phyloP scores from a whole-genome alignment of 2,113 vertebrate species.

The Brachypodius melanocephalos region DNA sequence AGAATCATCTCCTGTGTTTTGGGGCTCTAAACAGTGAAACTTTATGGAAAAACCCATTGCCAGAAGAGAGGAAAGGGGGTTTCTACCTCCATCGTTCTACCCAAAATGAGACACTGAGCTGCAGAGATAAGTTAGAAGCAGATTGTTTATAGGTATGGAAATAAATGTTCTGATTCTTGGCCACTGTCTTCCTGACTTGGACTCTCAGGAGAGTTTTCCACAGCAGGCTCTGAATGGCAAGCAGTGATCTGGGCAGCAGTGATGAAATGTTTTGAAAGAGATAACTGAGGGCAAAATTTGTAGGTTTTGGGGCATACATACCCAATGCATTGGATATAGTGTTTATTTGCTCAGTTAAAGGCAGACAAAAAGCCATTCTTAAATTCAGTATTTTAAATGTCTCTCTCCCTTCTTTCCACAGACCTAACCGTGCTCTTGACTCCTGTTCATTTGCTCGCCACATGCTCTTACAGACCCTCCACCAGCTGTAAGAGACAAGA shows the following conservation, averaged over 20 bases:
- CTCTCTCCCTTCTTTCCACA: constrained; percentile 52
- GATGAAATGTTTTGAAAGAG: not conserved
- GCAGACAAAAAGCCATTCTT: not conserved
- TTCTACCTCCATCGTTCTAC: not conserved
- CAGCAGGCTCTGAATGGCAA: not conserved
- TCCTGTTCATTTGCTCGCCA: constrained; percentile 82
- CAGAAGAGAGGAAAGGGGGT: not conserved
- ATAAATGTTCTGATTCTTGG: not conserved
- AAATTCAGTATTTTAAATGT: not conserved
- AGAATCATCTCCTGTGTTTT: not conserved
- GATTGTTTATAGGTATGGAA: not conserved
- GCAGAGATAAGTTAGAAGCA: not conserved
- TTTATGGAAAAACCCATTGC: not conserved
- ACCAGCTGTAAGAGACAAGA: constrained; percentile 66
- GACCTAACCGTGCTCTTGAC: constrained; percentile 85
- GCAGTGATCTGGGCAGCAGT: not conserved
- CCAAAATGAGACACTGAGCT: not conserved
- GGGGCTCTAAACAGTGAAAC: not conserved
- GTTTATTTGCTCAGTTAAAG: not conserved
- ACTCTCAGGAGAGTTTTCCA: not conserved
- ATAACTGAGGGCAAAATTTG: not conserved
- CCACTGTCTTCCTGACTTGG: fast-evolving
- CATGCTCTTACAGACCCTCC: constrained; percentile 82
- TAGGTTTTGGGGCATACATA: not conserved
- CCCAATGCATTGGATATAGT: not conserved